Base-by-base conservation (phyloP, 2,888 invertebrate genomes). In the Drosophila mayaguana region DNA sequence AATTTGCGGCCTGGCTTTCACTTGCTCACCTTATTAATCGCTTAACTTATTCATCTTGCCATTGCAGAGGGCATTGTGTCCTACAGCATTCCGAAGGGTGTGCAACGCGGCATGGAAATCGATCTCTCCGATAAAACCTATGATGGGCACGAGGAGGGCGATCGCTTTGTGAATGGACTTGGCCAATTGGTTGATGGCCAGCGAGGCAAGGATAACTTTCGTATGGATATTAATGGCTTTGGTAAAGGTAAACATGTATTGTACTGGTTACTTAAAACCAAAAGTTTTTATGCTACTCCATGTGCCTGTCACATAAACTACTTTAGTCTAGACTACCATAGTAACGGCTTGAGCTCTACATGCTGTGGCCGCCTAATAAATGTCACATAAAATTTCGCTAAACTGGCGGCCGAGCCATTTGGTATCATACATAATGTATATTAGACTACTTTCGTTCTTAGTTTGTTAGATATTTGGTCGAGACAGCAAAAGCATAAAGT, bases 111-210 rank as follows among this genome's bases (percentile, higher is more conserved):
- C 62, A 94, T 95, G 62, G 96, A 96, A 91, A 94, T 97, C 85
- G 96, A 96, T 93, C 94, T 97, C 57, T 95, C 95, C 56, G 97
- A 97, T 93, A 94, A 95, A 81, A 96, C 95, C 42, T 97, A 97
- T 93, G 97, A 97, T 92, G 96, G 96, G 11, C 93, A 93, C 62
- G 95, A 95, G 82, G 94, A 95, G 80, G 93, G 92, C 70, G 95
- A 94, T 81, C 94, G 94, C 75, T 94, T 95, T 82, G 94, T 94
- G 65, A 95, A 95, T 65, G 97, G 97, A 40, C 93, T 97, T 51
- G 97, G 97, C 66, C 96, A 97, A 92, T 94, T 97, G 80, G 95
- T 95, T 48, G 96, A 97, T 92, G 96, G 96, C 6, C 95, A 95
- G 81, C 94, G 94, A 83, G 97, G 96, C 65, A 94, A 94, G 75